Evolutionary conservation across 2,797 vertebrate species (phyloP).

Genomic region (Platalea minor): DNA sequence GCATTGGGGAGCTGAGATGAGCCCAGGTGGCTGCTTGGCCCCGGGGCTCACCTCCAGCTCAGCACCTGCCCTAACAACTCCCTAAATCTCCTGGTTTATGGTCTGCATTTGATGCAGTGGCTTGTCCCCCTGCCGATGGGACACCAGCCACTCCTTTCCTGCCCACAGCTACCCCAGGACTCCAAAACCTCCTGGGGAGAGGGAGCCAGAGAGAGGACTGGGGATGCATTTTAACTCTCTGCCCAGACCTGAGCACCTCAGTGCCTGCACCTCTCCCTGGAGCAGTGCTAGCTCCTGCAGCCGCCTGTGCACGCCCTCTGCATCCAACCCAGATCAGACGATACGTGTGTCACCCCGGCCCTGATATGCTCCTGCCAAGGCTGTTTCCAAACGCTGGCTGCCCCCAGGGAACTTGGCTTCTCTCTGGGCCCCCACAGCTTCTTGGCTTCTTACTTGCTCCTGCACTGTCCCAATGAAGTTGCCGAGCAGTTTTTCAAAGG

Average conservation of each 20-base stretch:
- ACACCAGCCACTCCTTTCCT: not conserved
- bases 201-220: not conserved
- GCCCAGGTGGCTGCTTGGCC: not conserved
- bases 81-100: not conserved
- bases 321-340: not conserved
- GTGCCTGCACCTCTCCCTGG: not conserved
- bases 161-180: not conserved
- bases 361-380: fast-evolving
- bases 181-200: not conserved
- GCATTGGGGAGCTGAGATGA: not conserved
- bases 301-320: not conserved
- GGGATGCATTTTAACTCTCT: not conserved
- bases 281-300: not conserved
- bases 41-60: not conserved
- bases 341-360: fast-evolving
- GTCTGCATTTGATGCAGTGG: fast-evolving
- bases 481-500: not conserved
- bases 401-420: not conserved
- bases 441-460: not conserved
- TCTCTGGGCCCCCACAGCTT: not conserved
- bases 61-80: not conserved
- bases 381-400: not conserved
- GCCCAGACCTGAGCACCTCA: not conserved
- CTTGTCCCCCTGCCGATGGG: fast-evolving
- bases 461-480: not conserved